Base-by-base conservation (phyloP, 2,888 invertebrate species). In the Oscheius sp. region DNA sequence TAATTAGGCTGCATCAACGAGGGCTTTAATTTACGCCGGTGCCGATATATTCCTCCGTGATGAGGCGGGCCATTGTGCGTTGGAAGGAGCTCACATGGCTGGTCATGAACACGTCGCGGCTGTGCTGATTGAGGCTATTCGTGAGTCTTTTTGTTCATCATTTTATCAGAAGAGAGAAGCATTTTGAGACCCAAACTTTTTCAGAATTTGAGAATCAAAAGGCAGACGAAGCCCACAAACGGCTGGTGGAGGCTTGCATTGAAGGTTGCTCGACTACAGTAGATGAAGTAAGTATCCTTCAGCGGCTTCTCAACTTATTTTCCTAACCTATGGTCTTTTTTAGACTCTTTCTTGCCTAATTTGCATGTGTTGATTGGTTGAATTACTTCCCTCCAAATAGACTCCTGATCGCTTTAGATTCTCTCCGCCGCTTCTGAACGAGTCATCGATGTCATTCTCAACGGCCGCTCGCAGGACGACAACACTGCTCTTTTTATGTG, bases 401-500 rank as follows among this genome's bases (percentile, higher is more conserved):
- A n/a, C n/a, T n/a, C n/a, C n/a, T n/a, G 37, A 33, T n/a, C 12
- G 20, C 15, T 53, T 65, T 34, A 66, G 66, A 55, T 66, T 29
- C 42, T 66, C 42, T 10, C 15, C 15, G 17, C 5, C 12, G 34
- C 48, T n/a, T 10, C 33, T 29, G 61, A 58, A 17, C 46, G 61
- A 31, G 57, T 66, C 17, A 55, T 69, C 10, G 67, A 75, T 45
- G 48, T 82, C 58, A 90, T 95, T 65, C 91, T 93, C 77, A 95
- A 95, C 87, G 91, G 93, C 89, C 92, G 94, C 2, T 93, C 93
- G 0, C 92, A 92, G 71, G 95, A 94, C 0, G 92, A 93, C 23
- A 93, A 93, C 84, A 94, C 94, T 0, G 88, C 95, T 73, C 89
- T 96, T 33, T 95, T 93, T 87, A 91, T 92, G 93, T 93, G 86